Evolutionary conservation across 2,797 vertebrate genomes (phyloP).

Genomic region (Echeneis naucrates): DNA sequence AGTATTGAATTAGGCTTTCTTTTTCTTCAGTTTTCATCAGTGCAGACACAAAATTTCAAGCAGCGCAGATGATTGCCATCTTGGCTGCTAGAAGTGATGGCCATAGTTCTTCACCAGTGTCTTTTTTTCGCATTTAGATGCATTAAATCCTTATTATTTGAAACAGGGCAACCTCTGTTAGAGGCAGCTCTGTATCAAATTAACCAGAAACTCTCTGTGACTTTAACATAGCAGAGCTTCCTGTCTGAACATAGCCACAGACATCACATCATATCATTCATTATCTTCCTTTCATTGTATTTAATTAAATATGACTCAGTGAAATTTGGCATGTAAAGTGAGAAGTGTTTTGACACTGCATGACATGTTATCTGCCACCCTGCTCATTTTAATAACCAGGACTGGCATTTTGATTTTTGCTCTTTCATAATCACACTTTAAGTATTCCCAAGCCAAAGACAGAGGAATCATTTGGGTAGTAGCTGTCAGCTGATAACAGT

Average conservation of each 20-base stretch:
- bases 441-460: conserved; percentile 32
- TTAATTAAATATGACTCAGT: conserved; percentile 46
- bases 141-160: conserved; percentile 20
- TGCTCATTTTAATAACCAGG: conserved; percentile 46
- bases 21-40: conserved; percentile 31
- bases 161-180: conserved; percentile 16
- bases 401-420: conserved; percentile 42
- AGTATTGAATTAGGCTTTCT: conserved; percentile 43
- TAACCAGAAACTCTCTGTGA: conserved; percentile 9
- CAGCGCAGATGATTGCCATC: conserved; percentile 44
- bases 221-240: conserved; percentile 3
- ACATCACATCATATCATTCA: conserved; percentile 16
- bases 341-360: conserved; percentile 51
- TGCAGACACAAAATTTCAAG: conserved; percentile 12
- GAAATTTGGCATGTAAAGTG: conserved; percentile 30
- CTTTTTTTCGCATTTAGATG: conserved; percentile 1
- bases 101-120: conserved; percentile 21
- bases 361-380: conserved; percentile 27
- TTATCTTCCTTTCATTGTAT: conserved; percentile 15
- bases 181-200: conserved; percentile 8
- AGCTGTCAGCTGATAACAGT: conserved; percentile 44
- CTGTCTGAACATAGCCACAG: conserved; percentile 12
- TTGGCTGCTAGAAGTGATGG: conserved; percentile 20
- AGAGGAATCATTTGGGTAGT: conserved; percentile 28
- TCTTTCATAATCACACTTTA: conserved; percentile 38